These are phyloP conservation scores for Odontamblyopus rebecca DNA, from an alignment of 2,797 vertebrate genomes.

Conservation along the genomic window DNA sequence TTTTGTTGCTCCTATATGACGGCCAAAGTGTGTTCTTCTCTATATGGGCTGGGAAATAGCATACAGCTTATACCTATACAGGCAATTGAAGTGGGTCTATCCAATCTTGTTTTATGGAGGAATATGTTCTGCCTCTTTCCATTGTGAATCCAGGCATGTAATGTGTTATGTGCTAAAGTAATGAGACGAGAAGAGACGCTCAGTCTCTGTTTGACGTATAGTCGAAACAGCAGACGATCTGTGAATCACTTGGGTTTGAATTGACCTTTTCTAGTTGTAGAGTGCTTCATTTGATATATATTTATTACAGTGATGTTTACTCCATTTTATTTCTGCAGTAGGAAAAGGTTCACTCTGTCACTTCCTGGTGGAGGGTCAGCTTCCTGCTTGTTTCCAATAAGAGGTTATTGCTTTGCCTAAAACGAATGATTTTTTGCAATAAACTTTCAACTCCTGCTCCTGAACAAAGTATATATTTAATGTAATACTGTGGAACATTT, in stretches of 20 bases:
- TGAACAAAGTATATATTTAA: no score
- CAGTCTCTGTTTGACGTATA: conserved; percentile 13
- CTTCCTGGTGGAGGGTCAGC: conserved; percentile 28
- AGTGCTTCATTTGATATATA: conserved; percentile 41
- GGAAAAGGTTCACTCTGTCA: conserved; percentile 27
- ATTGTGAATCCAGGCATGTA: conserved; percentile 39
- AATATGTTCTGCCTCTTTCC: conserved; percentile 28
- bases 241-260: conserved; percentile 35
- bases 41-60: conserved; percentile 10
- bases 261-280: conserved; percentile 21
- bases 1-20: not conserved
- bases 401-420: not conserved
- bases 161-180: conserved; percentile 33
- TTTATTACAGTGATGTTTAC: conserved; percentile 14
- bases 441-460: no score
- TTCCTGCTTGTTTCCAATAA: no score
- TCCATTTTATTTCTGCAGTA: conserved; percentile 11
- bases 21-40: conserved; percentile 8
- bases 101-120: conserved; percentile 16
- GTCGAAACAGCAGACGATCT: conserved; percentile 20
- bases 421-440: no score
- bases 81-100: conserved; percentile 9
- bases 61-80: conserved; percentile 2
- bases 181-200: conserved; percentile 36
- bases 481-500: no score